Percentiles rank a stretch among this genome's conserved stretches.
phyloP scores from a whole-genome alignment of 1,140 invertebrate species.

The Bilobella aurantiaca region DNA sequence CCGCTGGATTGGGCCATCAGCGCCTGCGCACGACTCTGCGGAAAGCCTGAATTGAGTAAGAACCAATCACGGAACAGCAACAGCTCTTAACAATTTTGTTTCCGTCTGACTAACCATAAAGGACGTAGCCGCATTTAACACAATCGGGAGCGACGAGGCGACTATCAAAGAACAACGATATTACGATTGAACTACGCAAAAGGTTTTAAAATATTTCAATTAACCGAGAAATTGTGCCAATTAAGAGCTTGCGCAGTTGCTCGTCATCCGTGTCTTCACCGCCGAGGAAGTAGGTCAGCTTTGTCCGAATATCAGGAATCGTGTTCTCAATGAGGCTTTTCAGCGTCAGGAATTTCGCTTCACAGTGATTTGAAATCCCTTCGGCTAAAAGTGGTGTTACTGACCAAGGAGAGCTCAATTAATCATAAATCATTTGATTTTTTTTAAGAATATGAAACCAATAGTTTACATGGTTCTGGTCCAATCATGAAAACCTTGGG shows the following conservation, averaged over 20 bases:
- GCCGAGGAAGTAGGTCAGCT: background rate
- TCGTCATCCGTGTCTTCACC: slow-evolving; percentile 12
- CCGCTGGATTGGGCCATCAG: slow-evolving; percentile 20
- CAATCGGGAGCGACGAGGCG: slow-evolving; percentile 21
- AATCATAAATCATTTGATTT: background rate
- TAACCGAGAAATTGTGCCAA: slow-evolving; percentile 13
- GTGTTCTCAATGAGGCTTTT: slow-evolving; percentile 12
- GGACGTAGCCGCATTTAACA: slow-evolving; percentile 20
- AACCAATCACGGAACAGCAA: background rate
- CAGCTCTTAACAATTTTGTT: background rate
- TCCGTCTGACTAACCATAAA: slow-evolving; percentile 25
- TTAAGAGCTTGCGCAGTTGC: slow-evolving; percentile 6
- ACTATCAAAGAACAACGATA: no score
- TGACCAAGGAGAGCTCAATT: background rate
- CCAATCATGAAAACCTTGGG: slow-evolving; percentile 29
- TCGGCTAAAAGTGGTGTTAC: slow-evolving; percentile 14
- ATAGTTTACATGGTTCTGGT: slow-evolving; percentile 7
- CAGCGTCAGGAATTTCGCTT: slow-evolving; percentile 21
- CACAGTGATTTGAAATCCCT: slow-evolving; percentile 15
- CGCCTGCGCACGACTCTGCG: slow-evolving; percentile 19
- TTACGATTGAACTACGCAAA: no score
- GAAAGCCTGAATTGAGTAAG: slow-evolving; percentile 23
- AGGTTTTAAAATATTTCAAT: no score
- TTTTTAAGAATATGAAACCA: background rate
- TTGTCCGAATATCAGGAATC: background rate